Base-by-base conservation (phyloP, 2,888 invertebrate species). In the Nesidiocoris tenuis region DNA sequence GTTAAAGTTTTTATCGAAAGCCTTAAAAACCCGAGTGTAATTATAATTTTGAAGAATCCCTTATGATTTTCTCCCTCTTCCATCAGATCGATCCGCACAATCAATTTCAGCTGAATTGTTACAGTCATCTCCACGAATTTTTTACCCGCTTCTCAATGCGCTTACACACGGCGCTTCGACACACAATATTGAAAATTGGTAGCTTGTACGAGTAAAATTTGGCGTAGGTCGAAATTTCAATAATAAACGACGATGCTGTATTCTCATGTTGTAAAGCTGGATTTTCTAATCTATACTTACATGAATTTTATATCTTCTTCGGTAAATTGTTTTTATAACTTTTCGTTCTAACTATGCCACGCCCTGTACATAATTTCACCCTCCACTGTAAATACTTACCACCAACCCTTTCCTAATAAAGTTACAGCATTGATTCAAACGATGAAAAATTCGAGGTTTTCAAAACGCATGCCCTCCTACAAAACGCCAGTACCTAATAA, bases 331-430 rank as follows among this genome's bases (percentile, higher is more conserved):
- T 39, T n/a, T 39, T 39, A 39, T 39, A 39, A 39, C 3, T 39
- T 12, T 39, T 39, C 39, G 12, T 39, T 39, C 39, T 39, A 39
- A 39, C 24, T 59, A 61, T 59, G 25, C 21, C 61, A 67, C 56
- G 17, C 75, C 64, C 61, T 78, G 78, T 78, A 78, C 74, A 77
- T 77, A 78, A 59, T 65, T 57, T 59, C 67, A 61, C 72, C 72
- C 72, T 22, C 61, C 72, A 72, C 72, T 72, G 72, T 72, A 72
- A 72, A 72, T 72, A 72, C 18, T 21, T 56, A 61, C 72, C 72
- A 72, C 72, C 22, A 59, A 75, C 61, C 78, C 76, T 78, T 78
- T 78, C 78, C 77, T 77, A 76, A 78, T 78, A 78, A 77, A 78
- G 78, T 77, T 78, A 76, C 77, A 78, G 76, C 77, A 78, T 75